Percentiles rank a stretch among this genome's conserved stretches.
phyloP scores from a whole-genome alignment of 2,113 vertebrate genomes.

The Crotalus tigris region DNA sequence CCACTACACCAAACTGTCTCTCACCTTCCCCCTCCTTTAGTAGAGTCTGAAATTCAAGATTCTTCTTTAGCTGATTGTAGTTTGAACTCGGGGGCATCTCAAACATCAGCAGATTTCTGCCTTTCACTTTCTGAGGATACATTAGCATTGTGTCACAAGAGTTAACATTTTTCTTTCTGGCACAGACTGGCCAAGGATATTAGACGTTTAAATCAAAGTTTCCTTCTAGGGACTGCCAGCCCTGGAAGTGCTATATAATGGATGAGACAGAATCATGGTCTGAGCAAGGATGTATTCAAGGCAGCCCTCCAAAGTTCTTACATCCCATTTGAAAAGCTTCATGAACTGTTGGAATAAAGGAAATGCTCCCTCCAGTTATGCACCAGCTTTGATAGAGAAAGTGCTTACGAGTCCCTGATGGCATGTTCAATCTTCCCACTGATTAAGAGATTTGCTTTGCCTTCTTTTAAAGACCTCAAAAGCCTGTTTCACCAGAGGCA shows the following conservation, averaged over 20 bases:
- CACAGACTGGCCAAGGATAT: constrained; percentile 67
- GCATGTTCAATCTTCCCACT: neutral
- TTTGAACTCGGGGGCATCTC: neutral
- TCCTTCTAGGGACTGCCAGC: constrained; percentile 70
- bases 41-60: neutral
- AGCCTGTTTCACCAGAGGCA: neutral
- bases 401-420: neutral
- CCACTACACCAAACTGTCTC: neutral
- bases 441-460: neutral
- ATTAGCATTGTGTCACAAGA: constrained; percentile 71
- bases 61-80: neutral
- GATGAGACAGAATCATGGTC: constrained; percentile 66
- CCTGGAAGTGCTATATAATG: constrained; percentile 70
- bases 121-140: constrained; percentile 59
- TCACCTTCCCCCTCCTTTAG: neutral
- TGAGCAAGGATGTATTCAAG: constrained; percentile 71
- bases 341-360: constrained; percentile 48
- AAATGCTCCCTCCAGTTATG: constrained; percentile 53
- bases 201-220: constrained; percentile 71
- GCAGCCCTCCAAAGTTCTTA: constrained; percentile 67
- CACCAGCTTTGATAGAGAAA: neutral
- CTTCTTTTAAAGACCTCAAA: neutral
- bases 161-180: constrained; percentile 66
- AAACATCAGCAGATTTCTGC: constrained; percentile 51
- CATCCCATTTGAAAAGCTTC: neutral